These are phyloP conservation scores for Meloidogyne exigua DNA, from an alignment of 1,140 invertebrate species.

Conservation along the genomic window DNA sequence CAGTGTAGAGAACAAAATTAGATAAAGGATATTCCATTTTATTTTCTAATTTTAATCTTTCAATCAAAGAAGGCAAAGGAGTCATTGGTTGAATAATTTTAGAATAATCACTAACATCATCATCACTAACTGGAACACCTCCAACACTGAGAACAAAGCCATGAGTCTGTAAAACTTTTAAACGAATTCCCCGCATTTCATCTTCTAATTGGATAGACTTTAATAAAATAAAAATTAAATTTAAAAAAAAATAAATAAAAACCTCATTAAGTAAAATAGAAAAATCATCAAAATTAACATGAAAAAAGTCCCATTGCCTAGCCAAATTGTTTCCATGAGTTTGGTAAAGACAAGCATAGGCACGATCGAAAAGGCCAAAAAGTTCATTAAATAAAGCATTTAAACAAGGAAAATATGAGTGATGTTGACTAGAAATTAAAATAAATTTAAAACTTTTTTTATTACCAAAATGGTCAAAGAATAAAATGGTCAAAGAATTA, in stretches of 20 bases:
- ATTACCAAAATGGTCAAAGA: too few relatives aligned
- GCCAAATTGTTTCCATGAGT: constrained; percentile 35
- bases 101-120: background rate
- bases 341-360: constrained; percentile 31
- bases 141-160: background rate
- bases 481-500: too few relatives aligned
- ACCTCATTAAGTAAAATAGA: constrained; percentile 22
- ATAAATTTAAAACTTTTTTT: too few relatives aligned
- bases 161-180: background rate
- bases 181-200: background rate
- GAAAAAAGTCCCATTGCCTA: constrained; percentile 35
- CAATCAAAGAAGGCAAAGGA: background rate
- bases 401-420: background rate
- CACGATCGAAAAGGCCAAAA: constrained; percentile 12
- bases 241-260: background rate
- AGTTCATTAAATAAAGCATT: constrained; percentile 15
- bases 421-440: background rate
- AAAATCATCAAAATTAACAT: constrained; percentile 34
- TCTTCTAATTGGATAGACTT: constrained; percentile 12
- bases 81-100: constrained; percentile 11
- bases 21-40: constrained; percentile 17
- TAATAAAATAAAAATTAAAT: background rate
- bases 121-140: background rate
- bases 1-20: constrained; percentile 29
- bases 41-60: background rate